These are phyloP conservation scores for Pangasius larnaudii DNA, from an alignment of 2,797 vertebrate genomes.

Conservation along the genomic window DNA sequence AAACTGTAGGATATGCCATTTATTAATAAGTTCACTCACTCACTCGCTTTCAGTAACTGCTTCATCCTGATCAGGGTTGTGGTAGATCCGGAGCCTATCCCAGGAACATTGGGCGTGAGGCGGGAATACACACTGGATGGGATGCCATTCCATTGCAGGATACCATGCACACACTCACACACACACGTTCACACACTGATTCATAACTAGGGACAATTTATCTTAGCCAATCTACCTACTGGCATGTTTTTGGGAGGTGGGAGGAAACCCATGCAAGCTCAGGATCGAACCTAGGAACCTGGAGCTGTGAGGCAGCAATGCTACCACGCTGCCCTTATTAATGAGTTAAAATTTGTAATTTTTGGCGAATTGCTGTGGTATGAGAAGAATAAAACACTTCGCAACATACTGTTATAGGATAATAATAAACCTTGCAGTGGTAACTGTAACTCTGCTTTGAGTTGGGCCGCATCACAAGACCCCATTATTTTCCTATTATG, in stretches of 20 bases:
- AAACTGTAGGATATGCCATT: background rate
- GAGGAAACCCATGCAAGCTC: background rate
- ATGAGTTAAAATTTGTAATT: background rate
- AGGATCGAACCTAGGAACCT: background rate
- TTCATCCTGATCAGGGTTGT: background rate
- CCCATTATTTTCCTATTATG: background rate
- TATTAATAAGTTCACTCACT: background rate
- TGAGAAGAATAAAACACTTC: background rate
- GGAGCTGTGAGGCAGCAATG: background rate
- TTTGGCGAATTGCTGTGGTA: background rate
- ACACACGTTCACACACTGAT: background rate
- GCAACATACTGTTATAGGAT: background rate
- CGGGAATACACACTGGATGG: background rate
- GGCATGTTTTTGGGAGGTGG: background rate
- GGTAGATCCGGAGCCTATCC: background rate
- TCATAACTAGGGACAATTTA: background rate
- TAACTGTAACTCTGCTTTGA: background rate
- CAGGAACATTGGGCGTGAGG: background rate
- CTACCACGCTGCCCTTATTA: background rate
- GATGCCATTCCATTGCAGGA: background rate
- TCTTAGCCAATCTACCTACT: background rate
- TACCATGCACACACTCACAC: background rate
- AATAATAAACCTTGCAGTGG: background rate
- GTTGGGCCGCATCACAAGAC: background rate
- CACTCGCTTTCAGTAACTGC: background rate